A percentile compares a stretch with the other conserved stretches of the same genome.
Conservation (phyloP, 2,888 invertebrate species). For the Micoletzkya japonica region DNA sequence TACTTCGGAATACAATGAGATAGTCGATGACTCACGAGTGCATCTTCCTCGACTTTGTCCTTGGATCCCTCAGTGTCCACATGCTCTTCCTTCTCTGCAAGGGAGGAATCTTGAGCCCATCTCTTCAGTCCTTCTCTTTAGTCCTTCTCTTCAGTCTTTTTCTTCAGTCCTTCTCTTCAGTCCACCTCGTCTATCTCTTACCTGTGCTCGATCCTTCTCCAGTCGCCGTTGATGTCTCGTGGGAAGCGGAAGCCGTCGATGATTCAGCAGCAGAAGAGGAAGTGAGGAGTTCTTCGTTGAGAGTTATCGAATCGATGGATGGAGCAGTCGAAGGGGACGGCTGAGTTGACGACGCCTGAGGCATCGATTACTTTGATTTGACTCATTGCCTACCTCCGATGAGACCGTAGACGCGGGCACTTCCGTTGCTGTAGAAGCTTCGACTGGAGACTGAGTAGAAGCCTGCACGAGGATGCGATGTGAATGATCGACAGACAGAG, state of each 20-base stretch:
- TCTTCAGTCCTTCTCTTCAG: no score
- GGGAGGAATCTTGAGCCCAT: background rate
- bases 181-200: constrained; percentile 6
- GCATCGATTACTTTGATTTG: constrained; percentile 7
- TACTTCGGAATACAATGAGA: no score
- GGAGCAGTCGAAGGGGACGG: background rate
- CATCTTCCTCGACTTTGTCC: no score
- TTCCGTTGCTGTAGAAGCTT: background rate
- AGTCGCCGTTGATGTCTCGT: background rate
- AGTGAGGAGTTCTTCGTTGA: background rate
- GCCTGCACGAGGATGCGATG: no score
- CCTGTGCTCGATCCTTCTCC: background rate
- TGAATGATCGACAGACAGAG: no score
- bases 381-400: background rate
- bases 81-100: background rate
- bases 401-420: constrained; percentile 20
- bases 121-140: constrained; percentile 23
- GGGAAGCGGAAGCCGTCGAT: background rate
- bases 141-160: constrained; percentile 29
- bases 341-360: no score
- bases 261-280: background rate
- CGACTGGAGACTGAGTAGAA: no score
- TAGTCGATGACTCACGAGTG: no score
- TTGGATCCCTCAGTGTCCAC: no score
- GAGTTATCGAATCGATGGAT: background rate